Percentiles rank a stretch among this genome's conserved stretches.
These are phyloP conservation scores for Trichopria drosophilae DNA, from an alignment of 2,888 invertebrate species.

Conservation along the genomic window DNA sequence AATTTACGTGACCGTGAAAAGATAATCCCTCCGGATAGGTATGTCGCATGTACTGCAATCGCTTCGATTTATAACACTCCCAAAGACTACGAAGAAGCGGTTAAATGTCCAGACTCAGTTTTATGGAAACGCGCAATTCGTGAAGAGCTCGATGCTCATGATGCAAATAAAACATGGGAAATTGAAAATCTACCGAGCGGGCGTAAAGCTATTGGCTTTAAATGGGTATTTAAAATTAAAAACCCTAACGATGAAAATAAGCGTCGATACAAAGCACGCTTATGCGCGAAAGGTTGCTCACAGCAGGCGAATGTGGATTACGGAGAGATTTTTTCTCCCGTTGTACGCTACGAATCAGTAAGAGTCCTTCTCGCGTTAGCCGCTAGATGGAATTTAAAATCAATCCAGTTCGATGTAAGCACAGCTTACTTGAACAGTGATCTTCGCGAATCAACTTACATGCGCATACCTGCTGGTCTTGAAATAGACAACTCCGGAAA, in stretches of 20 bases:
- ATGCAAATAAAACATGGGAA: constrained; percentile 6
- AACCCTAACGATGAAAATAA: neutral
- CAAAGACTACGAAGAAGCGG: neutral
- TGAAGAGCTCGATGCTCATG: constrained; percentile 13
- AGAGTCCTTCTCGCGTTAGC: too few relatives aligned
- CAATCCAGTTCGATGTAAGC: constrained; percentile 15
- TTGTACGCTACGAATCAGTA: constrained; percentile 16
- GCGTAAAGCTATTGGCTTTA: constrained; percentile 8
- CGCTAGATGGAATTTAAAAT: too few relatives aligned
- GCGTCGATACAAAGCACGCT: constrained; percentile 12
- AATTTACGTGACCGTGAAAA: neutral
- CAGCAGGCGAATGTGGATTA: constrained; percentile 14
- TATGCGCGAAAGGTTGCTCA: constrained; percentile 19
- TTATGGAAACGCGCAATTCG: constrained; percentile 8
- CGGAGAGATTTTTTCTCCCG: constrained; percentile 14
- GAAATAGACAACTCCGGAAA: too few relatives aligned
- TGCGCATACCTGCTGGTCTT: constrained; percentile 22
- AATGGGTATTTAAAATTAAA: constrained; percentile 16
- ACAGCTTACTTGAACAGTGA: constrained; percentile 17
- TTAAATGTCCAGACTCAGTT: neutral
- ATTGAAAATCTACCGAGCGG: constrained; percentile 5
- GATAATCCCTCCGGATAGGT: neutral
- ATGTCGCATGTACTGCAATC: neutral
- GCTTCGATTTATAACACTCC: neutral
- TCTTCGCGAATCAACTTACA: constrained; percentile 17